These are phyloP conservation scores for Scaptomyza pallida DNA, from an alignment of 1,140 invertebrate genomes.

Conservation along the genomic window DNA sequence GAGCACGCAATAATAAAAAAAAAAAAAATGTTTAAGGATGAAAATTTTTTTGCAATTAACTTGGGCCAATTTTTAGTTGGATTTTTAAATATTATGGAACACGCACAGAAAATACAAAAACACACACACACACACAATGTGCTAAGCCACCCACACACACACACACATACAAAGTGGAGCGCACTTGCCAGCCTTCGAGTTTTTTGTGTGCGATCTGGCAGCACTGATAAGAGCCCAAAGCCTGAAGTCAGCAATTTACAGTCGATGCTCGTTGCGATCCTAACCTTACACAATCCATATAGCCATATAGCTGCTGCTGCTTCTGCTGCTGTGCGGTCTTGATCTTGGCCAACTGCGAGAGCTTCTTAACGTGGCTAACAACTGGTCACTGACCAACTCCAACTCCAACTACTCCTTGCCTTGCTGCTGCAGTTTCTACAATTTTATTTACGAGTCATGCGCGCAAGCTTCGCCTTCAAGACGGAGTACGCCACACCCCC, in stretches of 20 bases:
- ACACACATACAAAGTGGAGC: conserved; percentile 41
- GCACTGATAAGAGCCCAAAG: conserved; percentile 37
- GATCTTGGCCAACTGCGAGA: conserved; percentile 35
- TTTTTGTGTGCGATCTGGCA: conserved; percentile 43
- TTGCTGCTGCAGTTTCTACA: conserved; percentile 59
- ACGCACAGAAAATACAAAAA: conserved; percentile 52
- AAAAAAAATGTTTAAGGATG: conserved; percentile 21
- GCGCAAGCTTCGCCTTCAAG: conserved; percentile 64
- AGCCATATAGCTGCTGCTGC: conserved; percentile 26
- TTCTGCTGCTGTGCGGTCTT: conserved; percentile 66
- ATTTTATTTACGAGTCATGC: conserved; percentile 83
- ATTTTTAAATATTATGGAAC: conserved; percentile 80
- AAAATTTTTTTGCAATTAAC: conserved; percentile 70
- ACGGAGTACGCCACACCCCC: conserved; percentile 26
- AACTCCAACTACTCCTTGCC: too few species aligned
- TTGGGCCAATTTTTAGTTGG: conserved; percentile 54
- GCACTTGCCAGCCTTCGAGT: conserved; percentile 39
- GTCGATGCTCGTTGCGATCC: conserved; percentile 19
- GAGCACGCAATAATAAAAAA: conserved; percentile 56
- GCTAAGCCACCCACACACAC: conserved; percentile 42
- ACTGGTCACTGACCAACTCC: conserved; percentile 38
- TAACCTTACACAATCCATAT: conserved; percentile 43
- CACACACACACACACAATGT: conserved; percentile 7
- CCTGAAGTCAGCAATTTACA: conserved; percentile 43
- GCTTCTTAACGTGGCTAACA: conserved; percentile 30